phyloP scores from a whole-genome alignment of 2,888 invertebrate genomes.

The Xestia ashworthii region DNA sequence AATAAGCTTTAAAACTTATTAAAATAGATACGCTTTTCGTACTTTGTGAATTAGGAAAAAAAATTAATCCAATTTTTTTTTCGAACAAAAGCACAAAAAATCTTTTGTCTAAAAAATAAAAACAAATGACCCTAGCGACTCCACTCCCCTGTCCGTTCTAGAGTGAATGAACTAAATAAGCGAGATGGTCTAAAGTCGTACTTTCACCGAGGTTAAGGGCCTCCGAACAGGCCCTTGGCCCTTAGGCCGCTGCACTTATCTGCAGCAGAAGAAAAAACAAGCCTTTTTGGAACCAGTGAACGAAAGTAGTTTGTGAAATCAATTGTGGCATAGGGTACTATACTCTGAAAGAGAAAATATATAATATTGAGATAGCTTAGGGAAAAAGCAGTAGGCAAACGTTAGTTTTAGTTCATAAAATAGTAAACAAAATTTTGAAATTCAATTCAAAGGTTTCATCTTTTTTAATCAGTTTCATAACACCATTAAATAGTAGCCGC shows the following conservation, averaged over 20 bases:
- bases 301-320: conserved; percentile 18
- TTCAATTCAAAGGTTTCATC: too few relatives aligned
- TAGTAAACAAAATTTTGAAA: too few relatives aligned
- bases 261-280: conserved; percentile 71
- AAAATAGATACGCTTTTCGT: neutral
- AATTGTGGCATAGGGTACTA: neutral
- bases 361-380: too few relatives aligned
- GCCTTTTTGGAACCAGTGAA: conserved; percentile 39
- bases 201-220: conserved; percentile 88
- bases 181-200: conserved; percentile 84
- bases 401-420: too few relatives aligned
- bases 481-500: too few relatives aligned
- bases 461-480: too few relatives aligned
- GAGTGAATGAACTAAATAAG: conserved; percentile 89
- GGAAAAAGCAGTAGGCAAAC: too few relatives aligned
- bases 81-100: neutral
- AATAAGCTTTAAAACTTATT: neutral
- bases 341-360: too few relatives aligned
- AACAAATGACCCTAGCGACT: conserved; percentile 59
- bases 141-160: conserved; percentile 71
- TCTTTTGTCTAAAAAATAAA: neutral
- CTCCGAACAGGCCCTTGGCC: conserved; percentile 79
- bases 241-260: conserved; percentile 82
- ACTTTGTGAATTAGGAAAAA: neutral
- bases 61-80: neutral